Evolutionary conservation across 2,113 vertebrate species (phyloP).

Genomic region (Marcusenius ussheri): DNA sequence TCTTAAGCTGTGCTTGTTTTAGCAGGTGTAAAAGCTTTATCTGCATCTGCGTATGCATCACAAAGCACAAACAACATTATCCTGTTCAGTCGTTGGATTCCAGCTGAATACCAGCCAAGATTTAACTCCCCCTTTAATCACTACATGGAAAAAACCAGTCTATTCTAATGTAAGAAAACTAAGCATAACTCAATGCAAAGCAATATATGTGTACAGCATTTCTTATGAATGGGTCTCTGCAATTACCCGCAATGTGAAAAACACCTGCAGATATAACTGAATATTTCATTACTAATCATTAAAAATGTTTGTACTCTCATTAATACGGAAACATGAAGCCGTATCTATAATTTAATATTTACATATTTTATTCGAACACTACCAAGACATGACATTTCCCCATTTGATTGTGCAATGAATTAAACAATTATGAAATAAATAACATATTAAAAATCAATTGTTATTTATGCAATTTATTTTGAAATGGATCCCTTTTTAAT

Average conservation of each 20-base stretch:
- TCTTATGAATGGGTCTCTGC: not conserved
- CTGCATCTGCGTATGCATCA: not conserved
- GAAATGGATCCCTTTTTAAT: not conserved
- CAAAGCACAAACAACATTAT: not conserved
- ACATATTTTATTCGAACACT: not conserved
- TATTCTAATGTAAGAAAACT: not conserved
- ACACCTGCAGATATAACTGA: not conserved
- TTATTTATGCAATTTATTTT: not conserved
- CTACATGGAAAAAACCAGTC: not conserved
- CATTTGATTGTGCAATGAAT: not conserved
- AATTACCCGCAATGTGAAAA: not conserved
- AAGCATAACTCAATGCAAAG: not conserved
- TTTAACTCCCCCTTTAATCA: not conserved
- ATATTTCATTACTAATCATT: not conserved
- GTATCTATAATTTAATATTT: not conserved
- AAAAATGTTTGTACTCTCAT: not conserved
- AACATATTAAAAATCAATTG: not conserved
- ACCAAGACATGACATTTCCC: not conserved
- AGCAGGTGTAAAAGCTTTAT: not conserved
- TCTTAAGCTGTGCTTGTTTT: not conserved
- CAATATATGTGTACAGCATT: not conserved
- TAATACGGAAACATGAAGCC: not conserved
- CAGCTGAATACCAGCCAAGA: not conserved
- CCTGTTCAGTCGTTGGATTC: not conserved
- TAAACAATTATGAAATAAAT: not conserved